These are phyloP conservation scores for Pogonus chalceus DNA, from an alignment of 1,140 invertebrate species.

Conservation along the genomic window DNA sequence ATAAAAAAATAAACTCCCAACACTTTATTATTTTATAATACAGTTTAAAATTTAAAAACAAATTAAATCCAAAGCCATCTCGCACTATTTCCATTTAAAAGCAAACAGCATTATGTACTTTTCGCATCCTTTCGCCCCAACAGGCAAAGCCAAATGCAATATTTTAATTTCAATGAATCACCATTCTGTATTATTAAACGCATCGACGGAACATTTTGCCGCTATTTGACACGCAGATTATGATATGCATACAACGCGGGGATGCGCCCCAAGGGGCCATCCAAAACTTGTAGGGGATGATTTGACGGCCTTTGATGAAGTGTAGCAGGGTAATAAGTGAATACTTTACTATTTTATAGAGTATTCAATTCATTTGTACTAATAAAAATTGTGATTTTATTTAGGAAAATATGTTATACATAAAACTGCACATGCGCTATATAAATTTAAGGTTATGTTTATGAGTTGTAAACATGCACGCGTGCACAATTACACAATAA, in stretches of 20 bases:
- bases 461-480: neutral
- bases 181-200: neutral
- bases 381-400: too few species aligned
- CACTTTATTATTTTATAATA: neutral
- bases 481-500: neutral
- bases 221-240: slow-evolving; percentile 4
- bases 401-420: too few species aligned
- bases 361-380: too few species aligned
- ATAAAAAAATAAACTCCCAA: neutral
- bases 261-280: too few species aligned
- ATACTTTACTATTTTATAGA: too few species aligned
- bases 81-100: neutral
- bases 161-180: slow-evolving; percentile 7
- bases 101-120: neutral
- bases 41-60: neutral
- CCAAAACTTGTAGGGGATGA: too few species aligned
- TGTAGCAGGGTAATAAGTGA: too few species aligned
- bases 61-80: neutral
- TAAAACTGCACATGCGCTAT: too few species aligned
- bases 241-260: slow-evolving; percentile 6
- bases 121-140: too few species aligned
- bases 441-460: neutral
- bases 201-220: neutral
- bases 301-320: too few species aligned
- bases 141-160: neutral